Percentiles rank a stretch among this genome's conserved stretches.
phyloP scores from a whole-genome alignment of 2,797 vertebrate species.

The Chanos chanos region DNA sequence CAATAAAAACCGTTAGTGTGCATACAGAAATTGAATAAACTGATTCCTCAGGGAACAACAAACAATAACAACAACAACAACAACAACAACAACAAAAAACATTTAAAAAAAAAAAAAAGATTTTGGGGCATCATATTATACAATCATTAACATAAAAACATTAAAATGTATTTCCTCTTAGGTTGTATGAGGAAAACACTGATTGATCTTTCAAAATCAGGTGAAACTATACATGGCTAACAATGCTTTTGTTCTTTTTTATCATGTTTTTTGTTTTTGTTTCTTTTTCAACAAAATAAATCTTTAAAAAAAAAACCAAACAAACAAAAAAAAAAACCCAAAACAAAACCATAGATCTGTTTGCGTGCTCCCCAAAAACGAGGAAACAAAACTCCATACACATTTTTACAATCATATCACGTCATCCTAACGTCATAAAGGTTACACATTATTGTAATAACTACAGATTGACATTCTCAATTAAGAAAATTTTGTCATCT shows the following conservation, averaged over 20 bases:
- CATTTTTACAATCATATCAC: constrained; percentile 91
- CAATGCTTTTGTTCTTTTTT: no score
- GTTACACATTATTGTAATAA: constrained; percentile 84
- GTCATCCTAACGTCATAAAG: constrained; percentile 91
- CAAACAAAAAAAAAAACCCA: background rate
- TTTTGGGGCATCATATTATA: constrained; percentile 73
- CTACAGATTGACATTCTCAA: constrained; percentile 95
- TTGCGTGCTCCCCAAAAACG: constrained; percentile 71
- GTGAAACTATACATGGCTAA: constrained; percentile 70
- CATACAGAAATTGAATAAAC: constrained; percentile 40
- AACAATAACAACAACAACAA: constrained; percentile 29
- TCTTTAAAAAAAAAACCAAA: constrained; percentile 53
- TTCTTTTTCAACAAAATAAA: constrained; percentile 60
- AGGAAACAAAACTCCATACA: constrained; percentile 63
- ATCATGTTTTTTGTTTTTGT: background rate
- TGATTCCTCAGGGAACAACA: constrained; percentile 13
- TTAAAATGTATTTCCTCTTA: constrained; percentile 81
- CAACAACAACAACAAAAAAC: constrained; percentile 56
- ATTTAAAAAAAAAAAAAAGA: constrained; percentile 63
- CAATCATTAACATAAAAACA: constrained; percentile 86
- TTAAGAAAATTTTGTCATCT: constrained; percentile 93
- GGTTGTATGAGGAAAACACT: constrained; percentile 73
- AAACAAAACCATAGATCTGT: constrained; percentile 50
- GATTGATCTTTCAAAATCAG: constrained; percentile 66
- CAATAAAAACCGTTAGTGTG: constrained; percentile 58